A percentile compares a stretch with the other conserved stretches of the same genome.
These are phyloP conservation scores for Rhea americana DNA, from an alignment of 2,113 vertebrate genomes.

Conservation along the genomic window DNA sequence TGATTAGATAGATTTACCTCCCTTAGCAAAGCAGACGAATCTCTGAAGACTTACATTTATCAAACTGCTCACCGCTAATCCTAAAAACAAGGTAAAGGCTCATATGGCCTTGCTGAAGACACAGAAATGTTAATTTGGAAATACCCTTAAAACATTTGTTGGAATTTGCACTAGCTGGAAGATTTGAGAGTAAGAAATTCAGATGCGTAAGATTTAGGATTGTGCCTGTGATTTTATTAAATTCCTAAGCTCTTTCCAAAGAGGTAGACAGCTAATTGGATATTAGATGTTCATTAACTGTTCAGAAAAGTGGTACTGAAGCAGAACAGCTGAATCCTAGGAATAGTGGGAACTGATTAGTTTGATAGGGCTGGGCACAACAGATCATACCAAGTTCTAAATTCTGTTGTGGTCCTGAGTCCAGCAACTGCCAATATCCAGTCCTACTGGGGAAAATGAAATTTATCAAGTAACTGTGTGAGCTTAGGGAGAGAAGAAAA, in stretches of 20 bases:
- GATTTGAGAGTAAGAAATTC: neutral
- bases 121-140: neutral
- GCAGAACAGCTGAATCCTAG: neutral
- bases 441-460: neutral
- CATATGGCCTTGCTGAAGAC: neutral
- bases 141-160: neutral
- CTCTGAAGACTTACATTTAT: neutral
- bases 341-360: neutral
- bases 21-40: neutral
- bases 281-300: neutral
- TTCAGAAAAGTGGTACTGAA: neutral
- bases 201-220: neutral
- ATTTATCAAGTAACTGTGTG: neutral
- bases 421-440: neutral
- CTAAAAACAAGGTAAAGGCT: neutral
- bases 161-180: neutral
- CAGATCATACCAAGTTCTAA: neutral
- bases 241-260: neutral
- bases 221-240: neutral
- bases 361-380: neutral
- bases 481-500: neutral
- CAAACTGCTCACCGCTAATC: neutral
- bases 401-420: neutral
- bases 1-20: slow-evolving; percentile 42
- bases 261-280: neutral